These are phyloP conservation scores for Oncorhynchus keta DNA, from an alignment of 2,113 vertebrate species.

Conservation along the genomic window DNA sequence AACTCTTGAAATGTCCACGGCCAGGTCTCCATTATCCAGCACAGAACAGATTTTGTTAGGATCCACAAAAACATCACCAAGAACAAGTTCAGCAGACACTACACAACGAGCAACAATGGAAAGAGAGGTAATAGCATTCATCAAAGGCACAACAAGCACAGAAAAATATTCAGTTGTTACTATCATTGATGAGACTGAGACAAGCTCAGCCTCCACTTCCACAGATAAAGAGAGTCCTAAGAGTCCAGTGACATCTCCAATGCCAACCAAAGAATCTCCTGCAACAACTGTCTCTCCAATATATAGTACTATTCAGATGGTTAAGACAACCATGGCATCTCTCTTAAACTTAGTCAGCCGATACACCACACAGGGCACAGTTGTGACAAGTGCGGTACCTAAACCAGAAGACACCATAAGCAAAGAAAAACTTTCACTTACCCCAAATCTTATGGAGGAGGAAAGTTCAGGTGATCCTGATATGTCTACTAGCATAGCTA, in stretches of 20 bases:
- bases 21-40: neutral
- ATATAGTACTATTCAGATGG: slow-evolving; percentile 42
- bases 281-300: slow-evolving; percentile 31
- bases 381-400: slow-evolving; percentile 11
- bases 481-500: neutral
- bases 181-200: neutral
- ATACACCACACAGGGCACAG: slow-evolving; percentile 20
- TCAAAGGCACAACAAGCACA: slow-evolving; percentile 8
- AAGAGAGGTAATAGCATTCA: slow-evolving; percentile 17
- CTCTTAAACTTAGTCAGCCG: slow-evolving; percentile 46
- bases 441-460: neutral
- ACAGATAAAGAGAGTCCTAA: slow-evolving; percentile 1
- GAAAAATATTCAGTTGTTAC: slow-evolving; percentile 11
- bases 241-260: slow-evolving; percentile 7
- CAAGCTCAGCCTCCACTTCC: neutral
- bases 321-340: slow-evolving; percentile 48
- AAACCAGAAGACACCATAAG: neutral
- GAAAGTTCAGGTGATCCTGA: slow-evolving; percentile 13
- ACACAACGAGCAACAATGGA: neutral
- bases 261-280: slow-evolving; percentile 1
- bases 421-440: neutral
- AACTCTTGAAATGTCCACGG: slow-evolving; percentile 33
- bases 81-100: neutral
- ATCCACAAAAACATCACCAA: slow-evolving; percentile 3
- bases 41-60: neutral